Evolutionary conservation across 2,797 vertebrate genomes (phyloP).

Genomic region (Rallus crepitans): DNA sequence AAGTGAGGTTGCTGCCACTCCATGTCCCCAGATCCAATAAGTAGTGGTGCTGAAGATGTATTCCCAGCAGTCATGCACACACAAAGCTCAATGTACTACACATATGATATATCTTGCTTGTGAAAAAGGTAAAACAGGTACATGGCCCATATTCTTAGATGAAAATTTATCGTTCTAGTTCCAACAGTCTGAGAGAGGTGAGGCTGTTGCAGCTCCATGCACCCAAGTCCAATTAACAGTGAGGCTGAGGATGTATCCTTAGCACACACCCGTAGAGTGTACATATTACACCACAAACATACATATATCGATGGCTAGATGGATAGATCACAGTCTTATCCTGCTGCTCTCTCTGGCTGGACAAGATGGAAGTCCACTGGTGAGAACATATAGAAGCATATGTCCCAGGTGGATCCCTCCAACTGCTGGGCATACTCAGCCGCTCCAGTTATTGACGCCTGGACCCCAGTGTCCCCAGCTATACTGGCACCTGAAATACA

Average conservation of each 20-base stretch:
- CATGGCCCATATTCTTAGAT: not conserved
- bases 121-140: not conserved
- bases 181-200: not conserved
- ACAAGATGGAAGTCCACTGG: not conserved
- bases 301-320: not conserved
- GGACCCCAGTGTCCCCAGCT: fast-evolving
- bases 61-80: not conserved
- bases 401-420: not conserved
- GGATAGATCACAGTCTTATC: not conserved
- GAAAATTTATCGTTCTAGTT: not conserved
- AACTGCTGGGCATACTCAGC: not conserved
- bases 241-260: not conserved
- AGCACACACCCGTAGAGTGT: not conserved
- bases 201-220: not conserved
- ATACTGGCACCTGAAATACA: not conserved
- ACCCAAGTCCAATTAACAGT: not conserved
- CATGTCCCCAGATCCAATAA: not conserved
- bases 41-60: not conserved
- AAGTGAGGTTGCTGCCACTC: not conserved
- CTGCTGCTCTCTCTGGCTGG: not conserved
- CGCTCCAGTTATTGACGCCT: not conserved
- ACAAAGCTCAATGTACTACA: not conserved
- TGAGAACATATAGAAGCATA: not conserved
- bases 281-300: not conserved
- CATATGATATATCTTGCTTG: not conserved